Conservation (phyloP, 2,797 vertebrate genomes). For the Galaxias olidus region DNA sequence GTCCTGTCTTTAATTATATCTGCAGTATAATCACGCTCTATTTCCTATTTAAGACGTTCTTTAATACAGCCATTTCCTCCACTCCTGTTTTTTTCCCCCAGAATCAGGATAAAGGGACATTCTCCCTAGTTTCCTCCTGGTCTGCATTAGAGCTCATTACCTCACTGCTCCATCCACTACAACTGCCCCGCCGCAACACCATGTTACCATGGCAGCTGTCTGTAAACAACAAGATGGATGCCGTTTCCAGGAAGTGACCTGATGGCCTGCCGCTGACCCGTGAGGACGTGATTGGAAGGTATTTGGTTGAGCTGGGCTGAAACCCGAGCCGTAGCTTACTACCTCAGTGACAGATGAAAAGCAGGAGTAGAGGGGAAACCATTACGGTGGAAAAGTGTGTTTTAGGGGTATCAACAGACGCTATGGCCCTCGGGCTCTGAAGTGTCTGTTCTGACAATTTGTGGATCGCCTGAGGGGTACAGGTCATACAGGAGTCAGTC, state of each 20-base stretch:
- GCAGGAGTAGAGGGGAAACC: background rate
- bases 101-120: too few species aligned
- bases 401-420: background rate
- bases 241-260: constrained; percentile 7
- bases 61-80: too few species aligned
- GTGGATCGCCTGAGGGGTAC: background rate
- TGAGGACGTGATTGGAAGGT: constrained; percentile 2
- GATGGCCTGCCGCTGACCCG: constrained; percentile 4
- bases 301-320: background rate
- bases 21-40: too few species aligned
- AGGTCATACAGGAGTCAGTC: too few species aligned
- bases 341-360: constrained; percentile 1
- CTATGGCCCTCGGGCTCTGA: background rate
- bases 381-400: background rate
- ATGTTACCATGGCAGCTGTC: constrained; percentile 8
- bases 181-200: background rate
- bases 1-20: too few species aligned
- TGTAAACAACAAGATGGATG: constrained; percentile 14
- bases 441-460: background rate
- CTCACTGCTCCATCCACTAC: background rate
- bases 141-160: constrained; percentile 10
- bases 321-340: background rate
- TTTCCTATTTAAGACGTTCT: too few species aligned
- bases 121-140: background rate
- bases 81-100: too few species aligned